Evolutionary conservation across 2,113 vertebrate species (phyloP).

Genomic region (Butastur rufipennis): DNA sequence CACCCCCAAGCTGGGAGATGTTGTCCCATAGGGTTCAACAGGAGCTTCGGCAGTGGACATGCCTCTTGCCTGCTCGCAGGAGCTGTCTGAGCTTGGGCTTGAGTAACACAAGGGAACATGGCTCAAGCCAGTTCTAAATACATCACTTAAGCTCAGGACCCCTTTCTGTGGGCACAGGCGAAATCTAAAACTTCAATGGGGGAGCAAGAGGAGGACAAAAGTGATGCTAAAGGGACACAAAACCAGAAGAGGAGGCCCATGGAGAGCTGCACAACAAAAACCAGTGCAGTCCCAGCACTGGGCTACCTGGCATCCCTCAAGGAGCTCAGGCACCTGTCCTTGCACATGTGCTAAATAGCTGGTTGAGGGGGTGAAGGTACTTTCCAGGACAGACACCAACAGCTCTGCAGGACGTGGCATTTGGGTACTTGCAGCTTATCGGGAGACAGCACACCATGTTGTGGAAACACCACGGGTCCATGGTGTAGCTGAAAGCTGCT

Average conservation of each 20-base stretch:
- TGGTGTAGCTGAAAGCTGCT: neutral
- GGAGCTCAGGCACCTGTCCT: neutral
- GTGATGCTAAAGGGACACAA: neutral
- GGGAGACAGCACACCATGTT: accelerated
- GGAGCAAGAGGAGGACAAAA: neutral
- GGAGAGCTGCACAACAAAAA: neutral
- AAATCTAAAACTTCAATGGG: neutral
- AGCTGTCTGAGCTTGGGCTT: neutral
- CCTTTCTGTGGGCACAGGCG: neutral
- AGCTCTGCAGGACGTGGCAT: accelerated
- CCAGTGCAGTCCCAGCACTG: neutral
- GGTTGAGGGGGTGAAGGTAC: neutral
- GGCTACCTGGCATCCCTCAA: accelerated
- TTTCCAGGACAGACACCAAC: neutral
- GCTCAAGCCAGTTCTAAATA: neutral
- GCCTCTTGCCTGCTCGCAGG: neutral
- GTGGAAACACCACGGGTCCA: accelerated
- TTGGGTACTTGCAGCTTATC: neutral
- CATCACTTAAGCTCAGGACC: neutral
- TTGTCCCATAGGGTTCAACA: neutral
- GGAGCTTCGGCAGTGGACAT: accelerated
- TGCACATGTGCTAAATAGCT: neutral
- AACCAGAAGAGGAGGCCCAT: neutral
- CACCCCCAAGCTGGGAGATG: accelerated
- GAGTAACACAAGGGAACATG: neutral